Evolutionary conservation across 2,888 invertebrate species (phyloP).

Genomic region (Eledone cirrhosa): DNA sequence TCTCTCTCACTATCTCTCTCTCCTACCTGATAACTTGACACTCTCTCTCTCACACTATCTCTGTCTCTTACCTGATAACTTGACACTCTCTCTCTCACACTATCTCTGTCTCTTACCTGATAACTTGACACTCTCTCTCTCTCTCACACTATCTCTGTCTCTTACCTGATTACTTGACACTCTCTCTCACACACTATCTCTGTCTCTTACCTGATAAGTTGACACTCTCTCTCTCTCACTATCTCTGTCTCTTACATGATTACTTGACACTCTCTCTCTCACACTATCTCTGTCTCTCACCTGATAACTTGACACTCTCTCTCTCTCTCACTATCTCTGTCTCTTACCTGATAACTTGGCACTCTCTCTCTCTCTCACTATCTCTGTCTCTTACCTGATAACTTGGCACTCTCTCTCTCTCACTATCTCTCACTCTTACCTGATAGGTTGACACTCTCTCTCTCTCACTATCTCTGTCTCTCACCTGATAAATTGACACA

Average conservation of each 20-base stretch:
- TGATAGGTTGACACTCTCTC: conserved; percentile 51
- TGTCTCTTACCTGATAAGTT: conserved; percentile 50
- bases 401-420: conserved; percentile 46
- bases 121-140: conserved; percentile 47
- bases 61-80: conserved; percentile 50
- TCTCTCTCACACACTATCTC: conserved; percentile 30
- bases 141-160: too few relatives aligned
- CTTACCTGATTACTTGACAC: conserved; percentile 57
- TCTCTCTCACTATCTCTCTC: too few relatives aligned
- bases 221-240: conserved; percentile 42
- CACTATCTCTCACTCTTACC: conserved; percentile 43
- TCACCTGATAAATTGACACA: conserved; percentile 57
- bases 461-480: background rate
- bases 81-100: conserved; percentile 47
- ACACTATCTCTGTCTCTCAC: conserved; percentile 38
- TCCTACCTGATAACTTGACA: conserved; percentile 56
- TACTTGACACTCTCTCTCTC: conserved; percentile 50
- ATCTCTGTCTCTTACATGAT: conserved; percentile 50
- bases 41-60: conserved; percentile 37
- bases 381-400: conserved; percentile 55
- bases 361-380: conserved; percentile 35
- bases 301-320: conserved; percentile 54
- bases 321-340: too few relatives aligned
- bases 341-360: conserved; percentile 55
- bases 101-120: conserved; percentile 45